Evolutionary conservation across 2,113 vertebrate species (phyloP).

Genomic region (Condylura cristata): DNA sequence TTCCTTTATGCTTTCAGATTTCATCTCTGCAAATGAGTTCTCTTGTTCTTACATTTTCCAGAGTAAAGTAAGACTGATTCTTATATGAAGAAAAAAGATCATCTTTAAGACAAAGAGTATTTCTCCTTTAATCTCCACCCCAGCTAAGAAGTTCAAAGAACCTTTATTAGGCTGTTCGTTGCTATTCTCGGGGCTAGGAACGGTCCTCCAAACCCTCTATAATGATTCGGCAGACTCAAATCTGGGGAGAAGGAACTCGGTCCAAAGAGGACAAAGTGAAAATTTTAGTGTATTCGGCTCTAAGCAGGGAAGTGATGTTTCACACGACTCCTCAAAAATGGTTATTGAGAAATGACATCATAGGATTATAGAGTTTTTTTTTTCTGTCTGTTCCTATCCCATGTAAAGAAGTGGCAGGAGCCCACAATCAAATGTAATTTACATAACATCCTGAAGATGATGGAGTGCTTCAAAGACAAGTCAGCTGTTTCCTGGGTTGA

Average conservation of each 20-base stretch:
- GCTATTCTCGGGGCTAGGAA: background rate
- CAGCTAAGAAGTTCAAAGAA: background rate
- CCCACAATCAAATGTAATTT: background rate
- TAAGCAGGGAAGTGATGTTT: background rate
- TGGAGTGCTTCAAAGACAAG: background rate
- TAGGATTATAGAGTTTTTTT: background rate
- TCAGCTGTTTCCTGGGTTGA: background rate
- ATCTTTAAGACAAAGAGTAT: constrained; percentile 47
- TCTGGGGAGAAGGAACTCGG: background rate
- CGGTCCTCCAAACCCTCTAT: background rate
- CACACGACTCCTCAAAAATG: background rate
- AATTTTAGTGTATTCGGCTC: background rate
- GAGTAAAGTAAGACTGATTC: background rate
- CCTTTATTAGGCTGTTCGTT: background rate
- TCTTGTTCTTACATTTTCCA: constrained; percentile 55
- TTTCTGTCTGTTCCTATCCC: background rate
- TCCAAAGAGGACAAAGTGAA: background rate
- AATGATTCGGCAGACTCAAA: background rate
- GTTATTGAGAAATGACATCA: background rate
- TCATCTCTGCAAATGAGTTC: constrained; percentile 50
- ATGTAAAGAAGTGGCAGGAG: background rate
- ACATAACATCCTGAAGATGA: background rate
- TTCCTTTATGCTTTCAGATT: constrained; percentile 52
- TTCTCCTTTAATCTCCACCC: constrained; percentile 50
- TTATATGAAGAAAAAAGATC: background rate